Percentiles rank a stretch among this genome's conserved stretches.
Conservation (phyloP, 2,888 invertebrate genomes). For the Spialia ferax region DNA sequence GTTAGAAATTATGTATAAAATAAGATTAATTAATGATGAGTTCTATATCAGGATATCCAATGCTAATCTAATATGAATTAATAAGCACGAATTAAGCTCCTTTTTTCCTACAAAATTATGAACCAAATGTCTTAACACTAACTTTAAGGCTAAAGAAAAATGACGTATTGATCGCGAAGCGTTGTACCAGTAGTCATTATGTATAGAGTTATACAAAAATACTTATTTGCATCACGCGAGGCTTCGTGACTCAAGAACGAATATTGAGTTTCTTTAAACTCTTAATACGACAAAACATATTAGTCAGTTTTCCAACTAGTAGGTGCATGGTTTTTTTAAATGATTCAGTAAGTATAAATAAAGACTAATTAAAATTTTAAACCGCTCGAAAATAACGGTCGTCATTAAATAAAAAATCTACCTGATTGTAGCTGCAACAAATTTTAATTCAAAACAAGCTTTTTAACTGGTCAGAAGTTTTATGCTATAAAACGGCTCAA, state of each 20-base stretch:
- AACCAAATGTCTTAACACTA: constrained; percentile 1
- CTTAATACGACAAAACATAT: background rate
- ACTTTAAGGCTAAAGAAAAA: constrained; percentile 10
- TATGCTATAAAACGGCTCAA: constrained; percentile 25
- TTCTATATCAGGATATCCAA: no score
- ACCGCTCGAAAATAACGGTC: background rate
- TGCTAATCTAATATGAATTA: no score
- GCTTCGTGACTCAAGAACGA: constrained; percentile 32
- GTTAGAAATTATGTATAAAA: background rate
- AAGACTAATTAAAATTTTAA: background rate
- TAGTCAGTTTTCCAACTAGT: background rate
- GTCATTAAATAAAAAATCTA: background rate
- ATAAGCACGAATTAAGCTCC: background rate
- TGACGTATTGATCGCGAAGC: constrained; percentile 17
- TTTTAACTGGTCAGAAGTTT: constrained; percentile 31
- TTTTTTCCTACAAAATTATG: background rate
- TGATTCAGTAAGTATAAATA: no score
- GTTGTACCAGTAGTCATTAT: constrained; percentile 13
- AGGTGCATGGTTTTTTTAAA: no score
- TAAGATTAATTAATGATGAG: no score
- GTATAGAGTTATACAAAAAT: constrained; percentile 20
- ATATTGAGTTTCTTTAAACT: constrained; percentile 3
- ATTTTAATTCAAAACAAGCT: constrained; percentile 27
- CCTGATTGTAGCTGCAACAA: constrained; percentile 10
- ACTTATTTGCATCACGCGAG: constrained; percentile 26